These are phyloP conservation scores for Corythaeola cristata DNA, from an alignment of 2,113 vertebrate species.

Conservation along the genomic window DNA sequence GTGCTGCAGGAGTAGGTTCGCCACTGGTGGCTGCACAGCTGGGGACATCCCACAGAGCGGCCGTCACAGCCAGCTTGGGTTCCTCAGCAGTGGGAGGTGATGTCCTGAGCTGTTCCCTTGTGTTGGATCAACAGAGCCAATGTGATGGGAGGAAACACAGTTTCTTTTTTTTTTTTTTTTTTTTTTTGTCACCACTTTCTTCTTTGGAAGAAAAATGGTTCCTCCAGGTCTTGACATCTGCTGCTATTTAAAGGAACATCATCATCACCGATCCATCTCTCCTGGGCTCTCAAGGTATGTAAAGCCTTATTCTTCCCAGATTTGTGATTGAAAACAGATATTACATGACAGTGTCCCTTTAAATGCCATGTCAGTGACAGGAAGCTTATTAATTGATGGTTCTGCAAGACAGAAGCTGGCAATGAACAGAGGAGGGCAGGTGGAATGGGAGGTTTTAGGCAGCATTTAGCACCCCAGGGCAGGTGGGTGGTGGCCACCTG, in stretches of 20 bases:
- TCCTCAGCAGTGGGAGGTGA: not conserved
- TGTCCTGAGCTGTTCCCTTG: not conserved
- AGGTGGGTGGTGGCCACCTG: not conserved
- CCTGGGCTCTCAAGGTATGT: not conserved
- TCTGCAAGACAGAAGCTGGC: not conserved
- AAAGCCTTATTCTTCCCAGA: not conserved
- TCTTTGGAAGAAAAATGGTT: not conserved
- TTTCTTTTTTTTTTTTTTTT: too few species aligned
- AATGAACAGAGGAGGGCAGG: not conserved
- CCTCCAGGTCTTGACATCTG: conserved; percentile 27
- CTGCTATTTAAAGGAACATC: conserved; percentile 31
- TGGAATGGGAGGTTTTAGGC: not conserved
- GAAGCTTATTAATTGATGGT: not conserved
- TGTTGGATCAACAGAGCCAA: accelerated
- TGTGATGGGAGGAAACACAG: not conserved
- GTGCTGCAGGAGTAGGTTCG: not conserved
- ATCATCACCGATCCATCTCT: not conserved
- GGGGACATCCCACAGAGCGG: accelerated
- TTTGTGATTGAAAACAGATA: not conserved
- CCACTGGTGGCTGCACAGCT: not conserved
- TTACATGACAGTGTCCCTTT: not conserved
- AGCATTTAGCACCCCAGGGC: not conserved
- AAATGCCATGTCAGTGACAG: not conserved
- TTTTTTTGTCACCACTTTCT: not conserved
- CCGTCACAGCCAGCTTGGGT: accelerated